These are phyloP conservation scores for Spinibarbus caldwelli DNA, from an alignment of 2,797 vertebrate genomes.

Conservation along the genomic window DNA sequence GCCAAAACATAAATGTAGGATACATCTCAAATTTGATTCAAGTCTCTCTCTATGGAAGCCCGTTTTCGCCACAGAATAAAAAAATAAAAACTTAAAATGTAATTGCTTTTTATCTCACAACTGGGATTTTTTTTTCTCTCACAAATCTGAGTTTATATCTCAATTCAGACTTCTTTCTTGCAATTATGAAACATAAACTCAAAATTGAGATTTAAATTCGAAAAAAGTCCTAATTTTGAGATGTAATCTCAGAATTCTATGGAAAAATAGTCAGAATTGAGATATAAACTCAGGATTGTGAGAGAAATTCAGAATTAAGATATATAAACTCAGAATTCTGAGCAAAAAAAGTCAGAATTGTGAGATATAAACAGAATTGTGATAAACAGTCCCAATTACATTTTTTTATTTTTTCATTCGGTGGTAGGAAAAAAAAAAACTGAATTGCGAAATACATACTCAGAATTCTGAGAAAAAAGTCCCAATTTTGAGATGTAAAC, in stretches of 20 bases:
- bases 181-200: background rate
- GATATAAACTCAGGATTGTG: background rate
- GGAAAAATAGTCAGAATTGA: background rate
- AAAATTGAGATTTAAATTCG: background rate
- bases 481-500: too few species aligned
- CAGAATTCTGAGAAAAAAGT: too few species aligned
- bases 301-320: too few species aligned
- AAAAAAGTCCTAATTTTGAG: too few species aligned
- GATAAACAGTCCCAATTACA: background rate
- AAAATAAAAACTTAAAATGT: background rate
- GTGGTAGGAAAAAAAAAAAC: background rate
- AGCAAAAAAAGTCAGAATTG: too few species aligned
- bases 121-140: background rate
- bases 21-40: constrained; percentile 2
- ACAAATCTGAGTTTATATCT: too few species aligned
- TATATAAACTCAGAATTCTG: too few species aligned
- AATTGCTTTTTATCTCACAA: background rate
- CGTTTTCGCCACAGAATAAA: background rate
- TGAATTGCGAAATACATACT: background rate
- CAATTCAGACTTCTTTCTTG: too few species aligned
- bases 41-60: background rate
- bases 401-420: too few species aligned
- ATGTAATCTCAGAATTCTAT: background rate
- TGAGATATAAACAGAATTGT: too few species aligned
- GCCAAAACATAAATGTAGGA: background rate